Evolutionary conservation across 2,888 invertebrate genomes (phyloP).

Genomic region (Drosophila rubida): DNA sequence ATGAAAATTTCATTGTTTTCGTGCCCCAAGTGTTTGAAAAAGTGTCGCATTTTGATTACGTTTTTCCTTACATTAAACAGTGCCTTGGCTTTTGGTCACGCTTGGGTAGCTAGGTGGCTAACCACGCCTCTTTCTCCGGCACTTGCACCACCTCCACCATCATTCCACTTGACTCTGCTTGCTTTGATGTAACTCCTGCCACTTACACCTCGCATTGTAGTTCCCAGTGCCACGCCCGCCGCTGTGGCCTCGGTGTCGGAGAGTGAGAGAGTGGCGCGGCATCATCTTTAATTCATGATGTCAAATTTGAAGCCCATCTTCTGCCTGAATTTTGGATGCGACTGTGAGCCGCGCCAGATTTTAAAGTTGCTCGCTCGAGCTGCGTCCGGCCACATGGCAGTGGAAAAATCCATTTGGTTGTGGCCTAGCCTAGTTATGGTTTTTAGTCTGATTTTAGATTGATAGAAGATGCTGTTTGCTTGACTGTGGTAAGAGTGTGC

Average conservation of each 20-base stretch:
- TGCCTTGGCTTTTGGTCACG: conserved; percentile 50
- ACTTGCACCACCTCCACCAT: background rate
- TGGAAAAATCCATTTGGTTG: conserved; percentile 12
- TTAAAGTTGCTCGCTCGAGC: conserved; percentile 26
- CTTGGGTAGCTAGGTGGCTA: conserved; percentile 42
- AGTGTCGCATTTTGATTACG: conserved; percentile 78
- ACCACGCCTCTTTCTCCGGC: background rate
- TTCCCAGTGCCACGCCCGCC: conserved; percentile 50
- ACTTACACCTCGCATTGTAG: conserved; percentile 45
- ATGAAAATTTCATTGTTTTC: conserved; percentile 77
- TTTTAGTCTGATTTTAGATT: conserved; percentile 7
- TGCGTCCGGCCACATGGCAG: background rate
- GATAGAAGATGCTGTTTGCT: background rate
- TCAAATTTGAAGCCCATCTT: conserved; percentile 35
- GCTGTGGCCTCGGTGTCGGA: conserved; percentile 18
- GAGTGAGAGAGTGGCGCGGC: conserved; percentile 33
- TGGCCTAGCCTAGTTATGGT: conserved; percentile 21
- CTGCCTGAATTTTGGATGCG: conserved; percentile 31
- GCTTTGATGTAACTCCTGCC: conserved; percentile 54
- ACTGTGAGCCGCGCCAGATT: conserved; percentile 26
- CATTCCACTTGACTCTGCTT: conserved; percentile 43
- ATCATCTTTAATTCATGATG: conserved; percentile 78
- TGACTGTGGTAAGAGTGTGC: background rate
- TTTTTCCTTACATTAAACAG: conserved; percentile 68
- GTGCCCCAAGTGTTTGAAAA: conserved; percentile 71